phyloP scores from a whole-genome alignment of 92 coral and sea anemone genomes.

The Epizoanthus illoricatus region DNA sequence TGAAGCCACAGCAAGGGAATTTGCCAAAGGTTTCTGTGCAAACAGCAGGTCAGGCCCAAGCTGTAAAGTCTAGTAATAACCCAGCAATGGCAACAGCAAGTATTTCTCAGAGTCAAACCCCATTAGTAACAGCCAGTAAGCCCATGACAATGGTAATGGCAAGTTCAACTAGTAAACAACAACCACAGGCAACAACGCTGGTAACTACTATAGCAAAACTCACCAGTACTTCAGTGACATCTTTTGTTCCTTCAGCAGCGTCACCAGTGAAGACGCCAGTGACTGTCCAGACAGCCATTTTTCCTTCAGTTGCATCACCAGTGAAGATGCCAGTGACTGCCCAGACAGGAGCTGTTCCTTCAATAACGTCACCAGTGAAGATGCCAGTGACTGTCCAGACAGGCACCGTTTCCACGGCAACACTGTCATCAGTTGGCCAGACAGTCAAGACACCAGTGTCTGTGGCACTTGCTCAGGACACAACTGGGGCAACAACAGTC shows the following conservation, averaged over 20 bases:
- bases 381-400: constrained; percentile 47
- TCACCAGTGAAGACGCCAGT: constrained; percentile 32
- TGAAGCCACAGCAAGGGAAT: not conserved
- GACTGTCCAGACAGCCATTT: constrained; percentile 57
- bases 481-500: not conserved
- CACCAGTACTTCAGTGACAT: not conserved
- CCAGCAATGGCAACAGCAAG: not conserved
- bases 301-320: too few species aligned
- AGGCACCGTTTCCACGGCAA: constrained; percentile 39
- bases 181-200: constrained; percentile 2
- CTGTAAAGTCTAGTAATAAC: not conserved
- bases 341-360: constrained; percentile 40
- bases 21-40: not conserved
- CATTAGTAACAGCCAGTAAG: not conserved
- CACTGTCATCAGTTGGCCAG: constrained; percentile 11
- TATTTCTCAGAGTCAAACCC: not conserved
- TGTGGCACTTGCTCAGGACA: constrained; percentile 5
- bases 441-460: constrained; percentile 17
- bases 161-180: not conserved
- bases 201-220: not conserved
- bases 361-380: not conserved
- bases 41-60: not conserved
- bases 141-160: not conserved
- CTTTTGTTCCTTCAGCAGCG: not conserved
- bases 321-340: constrained; percentile 29